A percentile compares a stretch with the other conserved stretches of the same genome.
phyloP scores from a whole-genome alignment of 2,797 vertebrate genomes.

The Philypnodon macrostomus region DNA sequence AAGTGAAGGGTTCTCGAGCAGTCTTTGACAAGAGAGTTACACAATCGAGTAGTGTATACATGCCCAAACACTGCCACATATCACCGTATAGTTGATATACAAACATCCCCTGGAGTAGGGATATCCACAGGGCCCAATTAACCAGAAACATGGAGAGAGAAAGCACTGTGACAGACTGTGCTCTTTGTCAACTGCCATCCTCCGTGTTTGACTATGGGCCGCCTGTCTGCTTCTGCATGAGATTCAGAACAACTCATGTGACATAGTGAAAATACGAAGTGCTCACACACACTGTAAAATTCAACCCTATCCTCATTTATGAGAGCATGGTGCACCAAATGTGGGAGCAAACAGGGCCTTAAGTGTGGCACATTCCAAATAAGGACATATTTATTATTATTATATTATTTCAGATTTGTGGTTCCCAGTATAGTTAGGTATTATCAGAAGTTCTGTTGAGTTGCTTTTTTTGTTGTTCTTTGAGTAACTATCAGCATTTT shows the following conservation, averaged over 20 bases:
- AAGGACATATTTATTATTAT: too few species aligned
- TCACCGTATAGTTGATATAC: constrained; percentile 44
- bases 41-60: constrained; percentile 26
- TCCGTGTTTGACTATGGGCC: constrained; percentile 57
- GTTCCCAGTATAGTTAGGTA: too few species aligned
- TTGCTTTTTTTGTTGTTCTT: too few species aligned
- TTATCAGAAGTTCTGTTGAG: too few species aligned
- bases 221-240: constrained; percentile 52
- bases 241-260: constrained; percentile 53
- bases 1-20: constrained; percentile 33
- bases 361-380: too few species aligned
- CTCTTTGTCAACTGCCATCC: constrained; percentile 64
- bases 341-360: too few species aligned
- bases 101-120: constrained; percentile 60
- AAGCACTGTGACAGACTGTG: constrained; percentile 48
- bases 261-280: constrained; percentile 22
- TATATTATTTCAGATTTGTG: too few species aligned
- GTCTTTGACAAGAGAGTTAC: constrained; percentile 32
- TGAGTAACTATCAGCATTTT: too few species aligned
- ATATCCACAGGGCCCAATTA: constrained; percentile 72
- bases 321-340: too few species aligned
- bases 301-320: too few species aligned
- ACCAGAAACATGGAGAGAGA: constrained; percentile 34
- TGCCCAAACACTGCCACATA: constrained; percentile 24
- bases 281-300: too few species aligned